Conservation (phyloP, 2,888 invertebrate genomes). For the Noctua janthina region DNA sequence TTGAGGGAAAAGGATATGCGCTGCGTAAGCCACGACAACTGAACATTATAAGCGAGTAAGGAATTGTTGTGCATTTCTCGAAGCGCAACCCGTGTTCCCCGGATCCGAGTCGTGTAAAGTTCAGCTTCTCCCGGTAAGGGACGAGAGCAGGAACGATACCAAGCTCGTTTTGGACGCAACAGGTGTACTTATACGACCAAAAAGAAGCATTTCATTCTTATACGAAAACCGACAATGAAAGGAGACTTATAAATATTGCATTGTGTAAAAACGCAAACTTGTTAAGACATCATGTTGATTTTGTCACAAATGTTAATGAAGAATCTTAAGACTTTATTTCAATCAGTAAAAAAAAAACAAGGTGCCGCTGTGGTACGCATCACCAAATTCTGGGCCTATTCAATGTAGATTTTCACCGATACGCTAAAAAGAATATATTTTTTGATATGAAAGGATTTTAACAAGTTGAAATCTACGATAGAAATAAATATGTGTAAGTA, state of each 20-base stretch:
- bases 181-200: constrained; percentile 54
- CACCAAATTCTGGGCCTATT: background rate
- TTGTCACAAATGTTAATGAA: background rate
- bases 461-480: background rate
- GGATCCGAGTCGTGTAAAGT: constrained; percentile 49
- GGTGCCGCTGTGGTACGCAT: background rate
- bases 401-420: background rate
- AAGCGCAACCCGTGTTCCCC: constrained; percentile 49
- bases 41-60: constrained; percentile 33
- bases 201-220: constrained; percentile 46
- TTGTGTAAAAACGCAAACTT: background rate
- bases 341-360: background rate
- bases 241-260: constrained; percentile 9
- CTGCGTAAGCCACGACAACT: constrained; percentile 48
- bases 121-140: constrained; percentile 52
- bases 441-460: background rate
- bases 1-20: constrained; percentile 59
- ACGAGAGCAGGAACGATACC: constrained; percentile 47
- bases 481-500: constrained; percentile 27
- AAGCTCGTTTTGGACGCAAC: constrained; percentile 53
- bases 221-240: constrained; percentile 27
- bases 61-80: constrained; percentile 48
- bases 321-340: background rate
- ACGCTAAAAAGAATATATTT: background rate
- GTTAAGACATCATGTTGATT: background rate